These are phyloP conservation scores for Drosophila miranda DNA, from an alignment of 1,140 invertebrate species.

Conservation along the genomic window DNA sequence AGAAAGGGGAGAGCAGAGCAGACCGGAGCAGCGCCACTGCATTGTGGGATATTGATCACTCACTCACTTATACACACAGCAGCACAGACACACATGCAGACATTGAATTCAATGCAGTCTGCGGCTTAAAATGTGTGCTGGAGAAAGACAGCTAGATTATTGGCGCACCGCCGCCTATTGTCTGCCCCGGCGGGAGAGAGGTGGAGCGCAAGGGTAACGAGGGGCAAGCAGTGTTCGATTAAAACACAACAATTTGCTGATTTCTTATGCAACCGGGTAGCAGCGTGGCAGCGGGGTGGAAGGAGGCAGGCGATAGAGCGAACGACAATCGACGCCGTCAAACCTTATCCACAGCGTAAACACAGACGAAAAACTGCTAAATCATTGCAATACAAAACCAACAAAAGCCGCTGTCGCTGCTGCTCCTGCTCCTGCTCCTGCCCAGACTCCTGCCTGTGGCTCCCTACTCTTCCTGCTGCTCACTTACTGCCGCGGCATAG, in stretches of 20 bases:
- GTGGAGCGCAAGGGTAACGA: neutral
- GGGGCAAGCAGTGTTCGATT: constrained; percentile 49
- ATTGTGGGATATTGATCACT: constrained; percentile 50
- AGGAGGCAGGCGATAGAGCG: constrained; percentile 19
- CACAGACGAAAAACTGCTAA: constrained; percentile 81
- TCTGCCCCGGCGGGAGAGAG: constrained; percentile 14
- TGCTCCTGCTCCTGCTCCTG: constrained; percentile 1
- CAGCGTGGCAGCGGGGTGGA: constrained; percentile 1
- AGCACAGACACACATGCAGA: neutral
- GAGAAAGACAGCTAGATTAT: constrained; percentile 20
- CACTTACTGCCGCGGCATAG: too few relatives aligned
- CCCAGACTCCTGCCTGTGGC: too few relatives aligned
- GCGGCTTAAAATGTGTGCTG: constrained; percentile 37
- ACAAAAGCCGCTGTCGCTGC: constrained; percentile 60
- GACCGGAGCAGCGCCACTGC: constrained; percentile 18
- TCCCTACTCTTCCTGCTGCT: too few relatives aligned
- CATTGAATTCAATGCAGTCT: constrained; percentile 40
- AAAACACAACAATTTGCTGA: constrained; percentile 79
- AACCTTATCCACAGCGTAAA: constrained; percentile 76
- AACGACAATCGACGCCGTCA: constrained; percentile 54
- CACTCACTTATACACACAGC: constrained; percentile 10
- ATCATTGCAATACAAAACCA: constrained; percentile 81
- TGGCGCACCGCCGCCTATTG: constrained; percentile 44
- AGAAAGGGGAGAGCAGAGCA: too few relatives aligned
- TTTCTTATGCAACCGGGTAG: constrained; percentile 67